Conservation (phyloP, 1,140 invertebrate species). For the Helicoverpa armigera region DNA sequence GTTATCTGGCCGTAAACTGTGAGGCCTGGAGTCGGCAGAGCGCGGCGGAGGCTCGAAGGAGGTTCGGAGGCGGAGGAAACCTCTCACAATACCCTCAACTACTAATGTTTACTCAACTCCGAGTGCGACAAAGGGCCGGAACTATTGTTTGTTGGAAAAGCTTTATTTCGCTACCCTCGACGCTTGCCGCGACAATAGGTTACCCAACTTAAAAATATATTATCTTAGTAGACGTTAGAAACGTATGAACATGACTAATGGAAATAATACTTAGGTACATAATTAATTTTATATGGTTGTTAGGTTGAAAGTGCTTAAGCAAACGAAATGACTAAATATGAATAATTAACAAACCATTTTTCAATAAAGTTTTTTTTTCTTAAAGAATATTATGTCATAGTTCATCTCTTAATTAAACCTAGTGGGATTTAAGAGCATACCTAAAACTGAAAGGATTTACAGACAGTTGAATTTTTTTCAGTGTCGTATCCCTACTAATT, state of each 20-base stretch:
- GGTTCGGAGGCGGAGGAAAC: constrained; percentile 42
- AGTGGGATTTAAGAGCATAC: too few relatives aligned
- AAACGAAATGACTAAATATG: too few relatives aligned
- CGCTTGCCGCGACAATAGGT: constrained; percentile 82
- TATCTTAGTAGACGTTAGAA: constrained; percentile 75
- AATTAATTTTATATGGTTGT: too few relatives aligned
- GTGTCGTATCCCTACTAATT: constrained; percentile 61
- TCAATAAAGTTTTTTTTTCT: too few relatives aligned
- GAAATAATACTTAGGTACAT: constrained; percentile 3
- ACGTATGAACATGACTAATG: constrained; percentile 63
- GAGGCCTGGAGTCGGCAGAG: constrained; percentile 65
- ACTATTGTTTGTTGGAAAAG: constrained; percentile 86
- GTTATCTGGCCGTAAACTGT: constrained; percentile 81
- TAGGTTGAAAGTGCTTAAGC: too few relatives aligned
- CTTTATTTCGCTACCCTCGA: constrained; percentile 85
- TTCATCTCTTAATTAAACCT: too few relatives aligned
- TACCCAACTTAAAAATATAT: constrained; percentile 86
- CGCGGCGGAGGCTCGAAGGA: constrained; percentile 40
- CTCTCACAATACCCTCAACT: constrained; percentile 80
- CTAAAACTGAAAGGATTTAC: too few relatives aligned
- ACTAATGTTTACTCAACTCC: constrained; percentile 85
- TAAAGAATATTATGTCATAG: too few relatives aligned
- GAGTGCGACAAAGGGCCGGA: constrained; percentile 84
- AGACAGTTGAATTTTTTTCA: too few relatives aligned
- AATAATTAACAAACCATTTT: too few relatives aligned